Evolutionary conservation across 1,140 invertebrate genomes (phyloP).

Genomic region (Dolichoris vasculosae): DNA sequence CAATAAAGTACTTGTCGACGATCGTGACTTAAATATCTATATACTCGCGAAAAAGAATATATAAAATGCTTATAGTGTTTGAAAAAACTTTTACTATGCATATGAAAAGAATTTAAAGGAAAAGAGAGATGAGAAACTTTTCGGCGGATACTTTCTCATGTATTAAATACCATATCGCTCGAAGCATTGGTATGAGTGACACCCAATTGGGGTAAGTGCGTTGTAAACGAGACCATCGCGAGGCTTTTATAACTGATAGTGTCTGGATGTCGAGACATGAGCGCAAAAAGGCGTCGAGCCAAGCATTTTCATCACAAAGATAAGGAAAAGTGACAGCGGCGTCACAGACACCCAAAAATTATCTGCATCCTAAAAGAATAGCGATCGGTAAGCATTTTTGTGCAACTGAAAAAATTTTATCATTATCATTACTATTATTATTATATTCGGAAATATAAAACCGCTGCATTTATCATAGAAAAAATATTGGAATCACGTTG

Average conservation of each 20-base stretch:
- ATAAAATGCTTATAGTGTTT: too few relatives aligned
- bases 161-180: not conserved
- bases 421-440: not conserved
- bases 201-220: constrained; percentile 8
- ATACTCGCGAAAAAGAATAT: too few relatives aligned
- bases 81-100: too few relatives aligned
- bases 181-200: not conserved
- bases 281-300: constrained; percentile 14
- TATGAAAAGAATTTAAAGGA: not conserved
- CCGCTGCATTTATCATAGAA: too few relatives aligned
- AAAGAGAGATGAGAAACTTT: not conserved
- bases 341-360: not conserved
- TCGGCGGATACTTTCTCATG: not conserved
- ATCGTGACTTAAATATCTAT: too few relatives aligned
- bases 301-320: constrained; percentile 15
- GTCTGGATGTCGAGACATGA: constrained; percentile 10
- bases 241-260: constrained; percentile 9
- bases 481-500: too few relatives aligned
- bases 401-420: not conserved
- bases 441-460: too few relatives aligned
- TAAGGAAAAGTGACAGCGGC: not conserved
- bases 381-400: not conserved
- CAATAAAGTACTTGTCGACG: too few relatives aligned
- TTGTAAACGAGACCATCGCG: not conserved
- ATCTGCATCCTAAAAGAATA: not conserved